These are phyloP conservation scores for Dicrostonyx torquatus DNA, from an alignment of 2,797 vertebrate genomes.

Conservation along the genomic window DNA sequence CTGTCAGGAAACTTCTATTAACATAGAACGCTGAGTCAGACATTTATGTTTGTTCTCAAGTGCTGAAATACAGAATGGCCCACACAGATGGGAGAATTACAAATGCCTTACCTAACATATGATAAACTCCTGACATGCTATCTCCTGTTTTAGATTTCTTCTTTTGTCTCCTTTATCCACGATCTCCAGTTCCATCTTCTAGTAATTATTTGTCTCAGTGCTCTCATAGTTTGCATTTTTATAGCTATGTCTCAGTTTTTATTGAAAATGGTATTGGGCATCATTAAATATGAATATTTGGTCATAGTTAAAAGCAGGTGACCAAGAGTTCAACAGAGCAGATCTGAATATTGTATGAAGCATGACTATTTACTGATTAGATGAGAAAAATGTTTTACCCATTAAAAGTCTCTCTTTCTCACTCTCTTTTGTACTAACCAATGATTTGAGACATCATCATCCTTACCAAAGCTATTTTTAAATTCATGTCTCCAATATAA, in stretches of 20 bases:
- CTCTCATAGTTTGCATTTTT: neutral
- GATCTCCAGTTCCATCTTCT: neutral
- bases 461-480: neutral
- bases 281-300: neutral
- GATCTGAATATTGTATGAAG: neutral
- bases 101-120: neutral
- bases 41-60: constrained; percentile 60
- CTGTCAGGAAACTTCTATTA: constrained; percentile 60
- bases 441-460: neutral
- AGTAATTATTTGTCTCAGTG: neutral
- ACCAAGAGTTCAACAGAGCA: neutral
- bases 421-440: neutral
- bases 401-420: neutral
- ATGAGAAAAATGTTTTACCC: neutral
- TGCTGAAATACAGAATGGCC: constrained; percentile 13
- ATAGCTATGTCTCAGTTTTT: neutral
- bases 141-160: constrained; percentile 49
- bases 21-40: constrained; percentile 51
- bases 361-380: neutral
- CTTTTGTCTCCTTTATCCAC: neutral
- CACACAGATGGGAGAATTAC: neutral
- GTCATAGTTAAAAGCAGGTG: neutral
- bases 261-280: neutral
- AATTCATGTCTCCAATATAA: too few species aligned
- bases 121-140: neutral